Evolutionary conservation across 2,888 invertebrate genomes (phyloP).

Genomic region (Ormia ochracea): DNA sequence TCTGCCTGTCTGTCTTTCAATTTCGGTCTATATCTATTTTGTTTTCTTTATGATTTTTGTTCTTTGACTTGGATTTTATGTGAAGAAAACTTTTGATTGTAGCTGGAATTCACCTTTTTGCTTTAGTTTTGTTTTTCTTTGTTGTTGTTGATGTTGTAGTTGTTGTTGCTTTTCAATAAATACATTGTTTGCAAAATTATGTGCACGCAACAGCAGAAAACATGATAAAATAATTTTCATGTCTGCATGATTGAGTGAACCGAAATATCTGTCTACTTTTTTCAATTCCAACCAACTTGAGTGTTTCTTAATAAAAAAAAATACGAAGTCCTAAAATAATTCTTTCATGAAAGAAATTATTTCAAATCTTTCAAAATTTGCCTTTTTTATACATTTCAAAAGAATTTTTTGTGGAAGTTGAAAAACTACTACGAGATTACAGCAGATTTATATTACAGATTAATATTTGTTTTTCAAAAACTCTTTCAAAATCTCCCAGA

Average conservation of each 20-base stretch:
- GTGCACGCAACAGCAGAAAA: constrained; percentile 1
- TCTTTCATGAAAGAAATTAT: too few relatives aligned
- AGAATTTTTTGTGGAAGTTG: too few relatives aligned
- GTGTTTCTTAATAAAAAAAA: not conserved
- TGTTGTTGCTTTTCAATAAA: not conserved
- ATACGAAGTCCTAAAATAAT: too few relatives aligned
- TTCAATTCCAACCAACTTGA: not conserved
- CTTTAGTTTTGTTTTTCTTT: constrained; percentile 15
- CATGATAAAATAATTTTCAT: constrained; percentile 3
- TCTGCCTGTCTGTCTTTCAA: constrained; percentile 8
- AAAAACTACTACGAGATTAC: too few relatives aligned
- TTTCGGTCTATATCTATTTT: constrained; percentile 33
- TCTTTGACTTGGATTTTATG: constrained; percentile 16
- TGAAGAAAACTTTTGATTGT: constrained; percentile 32
- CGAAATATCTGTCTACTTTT: not conserved
- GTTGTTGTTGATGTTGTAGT: not conserved
- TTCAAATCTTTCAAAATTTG: too few relatives aligned
- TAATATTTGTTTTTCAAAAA: too few relatives aligned
- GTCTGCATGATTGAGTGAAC: not conserved
- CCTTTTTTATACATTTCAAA: too few relatives aligned
- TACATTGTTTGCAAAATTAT: constrained; percentile 15
- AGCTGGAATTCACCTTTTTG: constrained; percentile 29
- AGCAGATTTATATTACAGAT: too few relatives aligned
- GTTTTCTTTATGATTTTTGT: constrained; percentile 28
- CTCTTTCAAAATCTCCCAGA: too few relatives aligned